A percentile compares a stretch with the other conserved stretches of the same genome.
Evolutionary conservation across 2,113 vertebrate genomes (phyloP).

Genomic region (Pandion haliaetus): DNA sequence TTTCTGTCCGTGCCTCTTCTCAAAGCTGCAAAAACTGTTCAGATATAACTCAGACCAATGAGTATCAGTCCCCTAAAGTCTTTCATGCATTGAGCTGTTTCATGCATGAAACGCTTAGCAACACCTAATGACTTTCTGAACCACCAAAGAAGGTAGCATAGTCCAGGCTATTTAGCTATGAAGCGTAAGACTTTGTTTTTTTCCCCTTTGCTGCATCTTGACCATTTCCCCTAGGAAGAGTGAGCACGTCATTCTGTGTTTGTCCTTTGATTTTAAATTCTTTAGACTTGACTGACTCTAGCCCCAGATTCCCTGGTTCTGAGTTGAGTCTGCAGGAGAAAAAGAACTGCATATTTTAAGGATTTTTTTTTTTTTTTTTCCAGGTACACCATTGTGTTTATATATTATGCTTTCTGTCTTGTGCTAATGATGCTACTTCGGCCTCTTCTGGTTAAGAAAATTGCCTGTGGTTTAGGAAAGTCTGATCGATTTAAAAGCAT

Average conservation of each 20-base stretch:
- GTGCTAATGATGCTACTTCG: constrained; percentile 96
- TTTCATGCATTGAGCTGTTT: background rate
- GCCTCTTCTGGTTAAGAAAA: constrained; percentile 96
- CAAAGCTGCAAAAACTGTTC: background rate
- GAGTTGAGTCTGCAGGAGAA: background rate
- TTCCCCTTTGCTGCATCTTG: background rate
- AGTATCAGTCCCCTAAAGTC: background rate
- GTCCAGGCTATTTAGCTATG: background rate
- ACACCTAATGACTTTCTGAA: background rate
- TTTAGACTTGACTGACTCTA: background rate
- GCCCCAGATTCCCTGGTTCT: background rate
- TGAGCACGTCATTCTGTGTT: background rate
- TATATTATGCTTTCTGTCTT: constrained; percentile 95
- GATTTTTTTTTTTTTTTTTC: background rate
- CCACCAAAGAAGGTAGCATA: background rate
- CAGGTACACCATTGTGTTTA: constrained; percentile 96
- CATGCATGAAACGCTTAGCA: rapidly evolving
- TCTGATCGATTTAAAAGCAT: constrained; percentile 96
- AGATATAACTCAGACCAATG: background rate
- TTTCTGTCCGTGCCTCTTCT: background rate
- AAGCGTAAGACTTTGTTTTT: background rate
- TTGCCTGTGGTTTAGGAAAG: constrained; percentile 94
- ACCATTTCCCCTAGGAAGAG: background rate
- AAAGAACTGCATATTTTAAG: background rate
- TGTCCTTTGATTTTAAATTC: background rate